Percentiles rank a stretch among this genome's conserved stretches.
Conservation (phyloP, 2,113 vertebrate species). For the Pungitius pungitius region DNA sequence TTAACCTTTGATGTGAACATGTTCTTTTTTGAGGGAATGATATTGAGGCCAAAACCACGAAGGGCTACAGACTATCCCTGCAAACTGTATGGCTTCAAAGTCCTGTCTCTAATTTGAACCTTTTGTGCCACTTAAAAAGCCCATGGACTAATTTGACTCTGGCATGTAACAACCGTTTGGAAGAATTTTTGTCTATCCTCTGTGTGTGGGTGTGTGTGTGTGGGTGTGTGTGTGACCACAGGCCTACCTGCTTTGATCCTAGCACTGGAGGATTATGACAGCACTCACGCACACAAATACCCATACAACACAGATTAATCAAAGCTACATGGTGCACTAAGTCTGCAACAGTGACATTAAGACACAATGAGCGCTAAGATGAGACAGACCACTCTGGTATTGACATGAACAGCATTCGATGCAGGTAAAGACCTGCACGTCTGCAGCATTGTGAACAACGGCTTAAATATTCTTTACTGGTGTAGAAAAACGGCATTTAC, state of each 20-base stretch:
- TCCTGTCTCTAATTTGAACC: slow-evolving; percentile 79
- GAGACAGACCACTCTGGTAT: not conserved
- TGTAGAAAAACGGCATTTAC: no score
- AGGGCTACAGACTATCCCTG: slow-evolving; percentile 74
- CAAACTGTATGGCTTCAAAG: slow-evolving; percentile 79
- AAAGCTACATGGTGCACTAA: slow-evolving; percentile 44
- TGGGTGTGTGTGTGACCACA: slow-evolving; percentile 52
- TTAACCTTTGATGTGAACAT: slow-evolving; percentile 80
- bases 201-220: slow-evolving; percentile 51
- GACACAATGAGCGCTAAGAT: slow-evolving; percentile 1
- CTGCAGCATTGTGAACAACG: not conserved
- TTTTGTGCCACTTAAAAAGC: slow-evolving; percentile 81
- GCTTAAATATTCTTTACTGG: no score
- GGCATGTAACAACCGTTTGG: slow-evolving; percentile 73
- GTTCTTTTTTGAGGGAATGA: slow-evolving; percentile 69
- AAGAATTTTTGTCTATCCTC: slow-evolving; percentile 69
- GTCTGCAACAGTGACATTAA: slow-evolving; percentile 9
- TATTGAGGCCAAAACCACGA: slow-evolving; percentile 74
- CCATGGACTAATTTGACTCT: slow-evolving; percentile 78
- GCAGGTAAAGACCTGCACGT: not conserved
- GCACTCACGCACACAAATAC: slow-evolving; percentile 12
- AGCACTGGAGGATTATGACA: slow-evolving; percentile 67
- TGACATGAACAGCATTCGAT: not conserved
- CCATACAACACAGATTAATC: slow-evolving; percentile 51
- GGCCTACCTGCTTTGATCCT: slow-evolving; percentile 77